phyloP scores from a whole-genome alignment of 2,797 vertebrate genomes.

The Arrhamphus sclerolepis region DNA sequence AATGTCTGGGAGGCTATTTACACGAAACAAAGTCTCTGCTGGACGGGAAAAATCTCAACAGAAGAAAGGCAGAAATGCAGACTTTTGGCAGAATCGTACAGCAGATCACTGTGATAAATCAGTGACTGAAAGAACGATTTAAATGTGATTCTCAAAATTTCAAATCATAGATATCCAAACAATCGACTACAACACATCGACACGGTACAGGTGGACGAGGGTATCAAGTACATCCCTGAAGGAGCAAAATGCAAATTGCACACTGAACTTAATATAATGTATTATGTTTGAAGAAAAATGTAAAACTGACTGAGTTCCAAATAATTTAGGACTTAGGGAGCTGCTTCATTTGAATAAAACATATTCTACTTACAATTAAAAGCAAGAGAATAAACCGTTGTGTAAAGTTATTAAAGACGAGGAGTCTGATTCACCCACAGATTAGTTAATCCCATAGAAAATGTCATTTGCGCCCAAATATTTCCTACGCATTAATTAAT shows the following conservation, averaged over 20 bases:
- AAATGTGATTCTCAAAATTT: slow-evolving; percentile 43
- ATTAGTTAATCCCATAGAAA: slow-evolving; percentile 45
- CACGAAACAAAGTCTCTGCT: slow-evolving; percentile 53
- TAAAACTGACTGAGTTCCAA: slow-evolving; percentile 4
- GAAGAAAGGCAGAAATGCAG: slow-evolving; percentile 66
- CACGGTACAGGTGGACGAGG: slow-evolving; percentile 52
- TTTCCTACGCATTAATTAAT: slow-evolving; percentile 35
- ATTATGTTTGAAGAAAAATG: not conserved
- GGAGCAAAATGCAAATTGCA: slow-evolving; percentile 61
- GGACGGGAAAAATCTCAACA: slow-evolving; percentile 31
- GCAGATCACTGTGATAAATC: slow-evolving; percentile 40
- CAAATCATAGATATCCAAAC: slow-evolving; percentile 47
- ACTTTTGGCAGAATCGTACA: slow-evolving; percentile 58
- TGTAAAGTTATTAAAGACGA: slow-evolving; percentile 16
- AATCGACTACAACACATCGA: slow-evolving; percentile 51
- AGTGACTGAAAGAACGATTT: slow-evolving; percentile 15
- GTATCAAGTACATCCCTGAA: slow-evolving; percentile 63
- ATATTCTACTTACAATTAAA: slow-evolving; percentile 17
- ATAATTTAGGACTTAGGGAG: slow-evolving; percentile 22
- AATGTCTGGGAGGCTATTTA: slow-evolving; percentile 69
- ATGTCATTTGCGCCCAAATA: slow-evolving; percentile 42
- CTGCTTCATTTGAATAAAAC: slow-evolving; percentile 29
- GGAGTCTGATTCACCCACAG: slow-evolving; percentile 34
- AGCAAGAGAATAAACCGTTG: slow-evolving; percentile 13
- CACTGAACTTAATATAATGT: slow-evolving; percentile 21